These are phyloP conservation scores for Rhagium mordax DNA, from an alignment of 2,888 invertebrate genomes.

Conservation along the genomic window DNA sequence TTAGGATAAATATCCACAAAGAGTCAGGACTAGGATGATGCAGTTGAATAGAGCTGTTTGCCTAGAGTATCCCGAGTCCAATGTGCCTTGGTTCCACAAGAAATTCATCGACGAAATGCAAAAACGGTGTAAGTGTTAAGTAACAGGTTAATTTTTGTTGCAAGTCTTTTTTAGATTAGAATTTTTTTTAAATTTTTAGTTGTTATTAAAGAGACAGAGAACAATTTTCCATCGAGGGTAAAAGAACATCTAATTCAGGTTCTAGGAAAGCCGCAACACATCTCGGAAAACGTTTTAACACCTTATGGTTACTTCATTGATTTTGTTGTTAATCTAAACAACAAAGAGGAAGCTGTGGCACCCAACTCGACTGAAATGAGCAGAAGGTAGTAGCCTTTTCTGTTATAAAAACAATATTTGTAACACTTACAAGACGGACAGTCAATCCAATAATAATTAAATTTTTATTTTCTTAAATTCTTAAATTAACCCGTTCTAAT, in stretches of 20 bases:
- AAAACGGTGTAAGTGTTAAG: slow-evolving; percentile 66
- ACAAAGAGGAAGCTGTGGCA: slow-evolving; percentile 48
- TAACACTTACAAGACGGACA: no score
- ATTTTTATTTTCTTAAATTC: no score
- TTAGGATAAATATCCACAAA: slow-evolving; percentile 73
- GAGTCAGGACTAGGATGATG: slow-evolving; percentile 74
- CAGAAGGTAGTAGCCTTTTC: slow-evolving; percentile 49
- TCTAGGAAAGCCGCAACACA: slow-evolving; percentile 52
- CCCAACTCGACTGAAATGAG: slow-evolving; percentile 41
- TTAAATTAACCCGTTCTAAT: no score
- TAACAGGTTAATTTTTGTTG: neutral
- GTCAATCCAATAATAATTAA: no score
- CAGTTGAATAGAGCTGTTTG: slow-evolving; percentile 77
- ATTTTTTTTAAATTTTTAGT: slow-evolving; percentile 32
- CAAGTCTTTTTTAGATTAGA: neutral
- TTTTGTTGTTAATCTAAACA: slow-evolving; percentile 63
- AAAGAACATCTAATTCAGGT: slow-evolving; percentile 60
- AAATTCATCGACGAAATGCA: slow-evolving; percentile 73
- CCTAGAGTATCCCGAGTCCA: slow-evolving; percentile 76
- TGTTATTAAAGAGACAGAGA: slow-evolving; percentile 26
- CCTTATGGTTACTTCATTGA: slow-evolving; percentile 71
- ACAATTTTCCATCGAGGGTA: slow-evolving; percentile 45
- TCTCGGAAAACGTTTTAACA: slow-evolving; percentile 63
- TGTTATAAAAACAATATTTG: neutral
- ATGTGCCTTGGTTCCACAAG: slow-evolving; percentile 79